Conservation (phyloP, 2,797 vertebrate species). For the Enteromius fasciolatus region DNA sequence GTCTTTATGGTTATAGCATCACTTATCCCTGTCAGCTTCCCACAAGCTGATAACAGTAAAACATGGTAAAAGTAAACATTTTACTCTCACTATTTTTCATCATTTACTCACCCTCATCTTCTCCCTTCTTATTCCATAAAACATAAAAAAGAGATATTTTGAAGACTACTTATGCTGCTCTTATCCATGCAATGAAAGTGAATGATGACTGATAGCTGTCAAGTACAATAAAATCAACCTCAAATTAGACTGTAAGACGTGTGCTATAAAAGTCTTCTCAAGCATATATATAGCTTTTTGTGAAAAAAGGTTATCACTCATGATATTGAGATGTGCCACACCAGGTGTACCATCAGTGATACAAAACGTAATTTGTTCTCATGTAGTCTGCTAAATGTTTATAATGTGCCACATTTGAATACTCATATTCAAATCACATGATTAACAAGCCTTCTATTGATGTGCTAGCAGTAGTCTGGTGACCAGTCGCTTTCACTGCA, state of each 20-base stretch:
- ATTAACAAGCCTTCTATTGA: background rate
- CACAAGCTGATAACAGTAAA: slow-evolving; percentile 83
- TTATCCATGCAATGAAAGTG: slow-evolving; percentile 2
- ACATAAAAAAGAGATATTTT: background rate
- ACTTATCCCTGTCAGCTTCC: slow-evolving; percentile 94
- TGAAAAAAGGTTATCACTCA: background rate
- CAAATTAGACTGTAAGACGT: background rate
- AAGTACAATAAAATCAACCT: background rate
- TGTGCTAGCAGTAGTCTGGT: background rate
- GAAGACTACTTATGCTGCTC: background rate
- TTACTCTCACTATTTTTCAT: background rate
- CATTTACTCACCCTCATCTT: background rate
- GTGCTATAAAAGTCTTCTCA: background rate
- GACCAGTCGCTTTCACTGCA: background rate
- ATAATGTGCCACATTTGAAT: background rate
- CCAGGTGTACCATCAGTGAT: background rate
- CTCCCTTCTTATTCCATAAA: background rate
- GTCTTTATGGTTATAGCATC: slow-evolving; percentile 93
- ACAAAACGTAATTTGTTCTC: background rate
- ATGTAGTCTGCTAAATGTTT: background rate
- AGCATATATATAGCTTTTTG: background rate
- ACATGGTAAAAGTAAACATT: background rate
- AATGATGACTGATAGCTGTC: background rate
- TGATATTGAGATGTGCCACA: background rate
- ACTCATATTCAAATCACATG: background rate